These are phyloP conservation scores for Marronus borbonicus DNA, from an alignment of 2,888 invertebrate species.

Conservation along the genomic window DNA sequence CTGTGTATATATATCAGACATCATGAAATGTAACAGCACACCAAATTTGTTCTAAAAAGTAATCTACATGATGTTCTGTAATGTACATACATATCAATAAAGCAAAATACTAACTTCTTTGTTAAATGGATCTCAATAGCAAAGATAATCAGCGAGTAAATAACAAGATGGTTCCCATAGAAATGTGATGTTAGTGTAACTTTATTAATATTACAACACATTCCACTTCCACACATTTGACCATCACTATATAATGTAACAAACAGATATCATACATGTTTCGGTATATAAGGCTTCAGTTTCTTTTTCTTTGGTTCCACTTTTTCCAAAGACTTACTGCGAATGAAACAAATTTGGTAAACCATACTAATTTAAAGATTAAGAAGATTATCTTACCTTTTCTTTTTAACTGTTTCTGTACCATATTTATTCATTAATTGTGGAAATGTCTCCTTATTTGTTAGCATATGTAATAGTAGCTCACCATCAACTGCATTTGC, in stretches of 20 bases:
- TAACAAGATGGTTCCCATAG: too few species aligned
- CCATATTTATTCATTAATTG: slow-evolving; percentile 41
- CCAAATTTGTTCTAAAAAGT: too few species aligned
- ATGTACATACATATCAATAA: too few species aligned
- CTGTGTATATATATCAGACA: too few species aligned
- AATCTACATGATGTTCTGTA: too few species aligned
- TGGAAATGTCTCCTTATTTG: slow-evolving; percentile 36
- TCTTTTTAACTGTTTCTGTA: slow-evolving; percentile 16
- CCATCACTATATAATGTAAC: not conserved
- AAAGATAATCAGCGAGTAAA: too few species aligned
- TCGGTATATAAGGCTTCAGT: slow-evolving; percentile 20
- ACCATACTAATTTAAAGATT: not conserved
- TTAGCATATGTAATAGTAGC: slow-evolving; percentile 49
- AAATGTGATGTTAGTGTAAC: too few species aligned
- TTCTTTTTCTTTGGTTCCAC: slow-evolving; percentile 11
- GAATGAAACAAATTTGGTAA: not conserved
- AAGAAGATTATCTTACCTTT: slow-evolving; percentile 14
- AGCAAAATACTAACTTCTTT: too few species aligned
- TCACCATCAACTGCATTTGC: slow-evolving; percentile 48
- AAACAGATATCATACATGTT: slow-evolving; percentile 1
- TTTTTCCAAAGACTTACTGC: slow-evolving; percentile 31
- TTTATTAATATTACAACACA: too few species aligned
- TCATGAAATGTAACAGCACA: too few species aligned
- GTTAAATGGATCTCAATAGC: too few species aligned
- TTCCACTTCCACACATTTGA: too few species aligned